A percentile compares a stretch with the other conserved stretches of the same genome.
phyloP scores from a whole-genome alignment of 1,140 invertebrate genomes.

The Tetramorium alpestre region DNA sequence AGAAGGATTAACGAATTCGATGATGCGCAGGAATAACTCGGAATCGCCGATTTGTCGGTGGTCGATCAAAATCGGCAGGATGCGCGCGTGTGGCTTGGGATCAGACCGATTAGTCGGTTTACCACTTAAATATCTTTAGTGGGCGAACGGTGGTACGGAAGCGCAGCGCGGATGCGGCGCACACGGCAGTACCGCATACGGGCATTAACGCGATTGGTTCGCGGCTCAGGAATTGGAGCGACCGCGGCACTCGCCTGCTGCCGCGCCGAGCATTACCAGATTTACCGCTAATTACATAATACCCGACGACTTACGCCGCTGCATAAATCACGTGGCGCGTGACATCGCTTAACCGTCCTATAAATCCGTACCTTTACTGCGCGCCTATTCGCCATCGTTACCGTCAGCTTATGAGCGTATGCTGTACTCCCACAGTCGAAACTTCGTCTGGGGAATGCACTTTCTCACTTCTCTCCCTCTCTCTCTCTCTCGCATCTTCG shows the following conservation, averaged over 20 bases:
- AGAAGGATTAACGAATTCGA: slow-evolving; percentile 50
- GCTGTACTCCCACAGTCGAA: slow-evolving; percentile 22
- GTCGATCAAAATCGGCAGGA: background rate
- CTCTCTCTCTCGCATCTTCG: background rate
- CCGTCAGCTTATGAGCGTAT: background rate
- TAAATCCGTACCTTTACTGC: slow-evolving; percentile 40
- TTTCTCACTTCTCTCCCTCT: background rate
- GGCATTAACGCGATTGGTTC: slow-evolving; percentile 76
- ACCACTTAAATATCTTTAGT: slow-evolving; percentile 62
- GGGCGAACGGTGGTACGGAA: background rate
- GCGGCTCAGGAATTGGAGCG: slow-evolving; percentile 69
- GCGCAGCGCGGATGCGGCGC: slow-evolving; percentile 9
- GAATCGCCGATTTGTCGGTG: background rate
- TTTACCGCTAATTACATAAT: slow-evolving; percentile 78
- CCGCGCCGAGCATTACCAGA: slow-evolving; percentile 70
- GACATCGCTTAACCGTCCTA: slow-evolving; percentile 68
- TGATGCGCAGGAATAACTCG: background rate
- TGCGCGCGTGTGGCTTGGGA: background rate
- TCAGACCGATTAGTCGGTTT: slow-evolving; percentile 25
- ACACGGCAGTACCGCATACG: slow-evolving; percentile 42
- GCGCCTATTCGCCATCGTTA: slow-evolving; percentile 29
- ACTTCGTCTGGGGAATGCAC: slow-evolving; percentile 35
- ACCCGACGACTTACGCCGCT: slow-evolving; percentile 66
- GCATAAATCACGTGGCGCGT: slow-evolving; percentile 67
- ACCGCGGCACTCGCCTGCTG: slow-evolving; percentile 52